Evolutionary conservation across 1,140 invertebrate species (phyloP), one percentile per base, ranked within the genome.

Genomic region (Zaprionus taronus): DNA sequence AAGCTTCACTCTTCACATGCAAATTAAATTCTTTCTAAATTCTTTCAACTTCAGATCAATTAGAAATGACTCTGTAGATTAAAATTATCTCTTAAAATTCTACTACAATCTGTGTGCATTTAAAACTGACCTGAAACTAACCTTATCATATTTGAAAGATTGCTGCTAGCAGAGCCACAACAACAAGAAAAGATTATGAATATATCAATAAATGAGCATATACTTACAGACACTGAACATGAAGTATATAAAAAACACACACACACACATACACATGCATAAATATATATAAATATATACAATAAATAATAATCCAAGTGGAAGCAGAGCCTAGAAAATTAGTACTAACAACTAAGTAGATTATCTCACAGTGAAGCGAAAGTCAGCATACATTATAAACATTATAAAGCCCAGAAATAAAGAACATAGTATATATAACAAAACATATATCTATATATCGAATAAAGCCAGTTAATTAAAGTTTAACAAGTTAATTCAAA

Each of bases 401-500:
- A 34, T 34, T 34, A 11, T 34, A 64, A 53, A 60, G 17, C 26
- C 60, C 53, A 61, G 5, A 17, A 14, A 49, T 49, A 22, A 1
- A 20, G 47, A 20, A 49, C 20, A 49, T 49, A 49, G 6, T 22
- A 31, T n/a, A 56, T 28, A 26, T 7, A 56, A 6, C n/a, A 47
- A 47, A 17, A 47, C 41, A 20, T 47, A 47, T 11, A 44, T 44
- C n/a, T 26, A 15, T 51, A 67, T 69, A 77, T 56, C 49, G 20
- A 72, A 49, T 36, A 51, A 72, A 36, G 53, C 55, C 71, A 70
- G 78, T 85, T 72, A 83, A 80, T 74, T 79, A 57, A 77, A 74
- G 67, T 84, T 90, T 68, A 84, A 87, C 65, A 63, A 80, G 78
- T 80, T 84, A 68, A 86, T 82, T 77, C 75, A 72, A 65, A 73